These are phyloP conservation scores for Periophthalmus magnuspinnatus DNA, from an alignment of 2,797 vertebrate genomes.

Conservation along the genomic window DNA sequence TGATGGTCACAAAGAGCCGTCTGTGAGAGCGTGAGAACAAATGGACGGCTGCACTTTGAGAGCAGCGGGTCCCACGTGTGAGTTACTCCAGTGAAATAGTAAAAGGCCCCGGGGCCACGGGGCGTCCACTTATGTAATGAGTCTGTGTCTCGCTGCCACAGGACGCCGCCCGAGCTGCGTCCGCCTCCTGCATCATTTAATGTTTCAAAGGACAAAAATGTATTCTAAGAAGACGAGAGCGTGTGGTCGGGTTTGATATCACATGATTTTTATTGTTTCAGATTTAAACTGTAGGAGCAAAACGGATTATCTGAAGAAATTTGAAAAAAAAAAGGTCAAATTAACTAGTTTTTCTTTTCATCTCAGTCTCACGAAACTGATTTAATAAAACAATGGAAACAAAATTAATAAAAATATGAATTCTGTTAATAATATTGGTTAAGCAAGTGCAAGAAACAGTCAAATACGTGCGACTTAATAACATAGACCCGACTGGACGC, in stretches of 20 bases:
- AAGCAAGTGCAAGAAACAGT: neutral
- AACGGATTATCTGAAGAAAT: neutral
- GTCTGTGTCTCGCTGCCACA: conserved; percentile 30
- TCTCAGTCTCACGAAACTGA: neutral
- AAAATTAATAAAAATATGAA: neutral
- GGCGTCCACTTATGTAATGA: conserved; percentile 61
- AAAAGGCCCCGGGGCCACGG: conserved; percentile 57
- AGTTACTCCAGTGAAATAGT: conserved; percentile 65
- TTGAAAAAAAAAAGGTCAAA: no score
- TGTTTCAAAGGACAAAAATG: conserved; percentile 19
- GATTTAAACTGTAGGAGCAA: neutral
- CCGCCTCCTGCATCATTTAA: conserved; percentile 29
- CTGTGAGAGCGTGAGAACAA: conserved; percentile 51
- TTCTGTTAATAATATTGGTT: no score
- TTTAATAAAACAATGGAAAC: neutral
- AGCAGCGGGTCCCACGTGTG: conserved; percentile 53
- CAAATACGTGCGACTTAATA: neutral
- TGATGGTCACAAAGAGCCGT: conserved; percentile 46
- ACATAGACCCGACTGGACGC: no score
- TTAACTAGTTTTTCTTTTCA: neutral
- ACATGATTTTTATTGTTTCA: neutral
- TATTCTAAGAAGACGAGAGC: neutral
- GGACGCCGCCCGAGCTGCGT: conserved; percentile 32
- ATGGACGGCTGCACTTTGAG: conserved; percentile 38
- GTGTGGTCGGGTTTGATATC: neutral